Percentiles rank a stretch among this genome's conserved stretches.
phyloP scores from a whole-genome alignment of 2,888 invertebrate species.

The Netelia fuscicornis region DNA sequence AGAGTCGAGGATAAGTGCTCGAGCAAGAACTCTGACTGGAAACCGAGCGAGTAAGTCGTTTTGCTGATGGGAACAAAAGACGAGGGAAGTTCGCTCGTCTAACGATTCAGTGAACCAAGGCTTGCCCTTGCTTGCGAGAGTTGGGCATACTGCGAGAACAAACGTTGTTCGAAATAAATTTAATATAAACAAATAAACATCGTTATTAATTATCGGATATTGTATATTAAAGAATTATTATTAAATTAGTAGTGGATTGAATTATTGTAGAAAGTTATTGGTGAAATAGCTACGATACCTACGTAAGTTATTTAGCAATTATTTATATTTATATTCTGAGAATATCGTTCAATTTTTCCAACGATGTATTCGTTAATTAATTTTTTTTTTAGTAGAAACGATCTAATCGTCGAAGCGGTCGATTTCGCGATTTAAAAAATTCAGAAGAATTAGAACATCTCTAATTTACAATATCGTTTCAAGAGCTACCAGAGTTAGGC shows the following conservation, averaged over 20 bases:
- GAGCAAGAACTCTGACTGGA: slow-evolving; percentile 26
- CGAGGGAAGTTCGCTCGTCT: slow-evolving; percentile 28
- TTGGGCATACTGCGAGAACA: not conserved
- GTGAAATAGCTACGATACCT: no score
- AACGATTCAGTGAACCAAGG: slow-evolving; percentile 15
- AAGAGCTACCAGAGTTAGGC: not conserved
- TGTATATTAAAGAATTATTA: no score
- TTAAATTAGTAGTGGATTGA: no score
- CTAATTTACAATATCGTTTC: not conserved
- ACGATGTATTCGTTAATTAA: no score
- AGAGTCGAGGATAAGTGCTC: slow-evolving; percentile 7
- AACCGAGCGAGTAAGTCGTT: slow-evolving; percentile 22
- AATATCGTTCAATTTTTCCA: no score
- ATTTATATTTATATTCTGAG: no score
- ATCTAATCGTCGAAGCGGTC: no score
- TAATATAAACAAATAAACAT: not conserved
- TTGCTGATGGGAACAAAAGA: slow-evolving; percentile 30
- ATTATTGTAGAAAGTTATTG: no score
- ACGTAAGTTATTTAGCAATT: not conserved
- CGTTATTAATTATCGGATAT: not conserved
- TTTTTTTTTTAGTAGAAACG: no score
- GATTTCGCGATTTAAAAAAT: no score
- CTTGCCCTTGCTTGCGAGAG: not conserved
- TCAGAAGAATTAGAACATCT: no score
- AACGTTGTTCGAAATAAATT: not conserved